These are phyloP conservation scores for Stenichneumon culpator DNA, from an alignment of 2,888 invertebrate species.

Conservation along the genomic window DNA sequence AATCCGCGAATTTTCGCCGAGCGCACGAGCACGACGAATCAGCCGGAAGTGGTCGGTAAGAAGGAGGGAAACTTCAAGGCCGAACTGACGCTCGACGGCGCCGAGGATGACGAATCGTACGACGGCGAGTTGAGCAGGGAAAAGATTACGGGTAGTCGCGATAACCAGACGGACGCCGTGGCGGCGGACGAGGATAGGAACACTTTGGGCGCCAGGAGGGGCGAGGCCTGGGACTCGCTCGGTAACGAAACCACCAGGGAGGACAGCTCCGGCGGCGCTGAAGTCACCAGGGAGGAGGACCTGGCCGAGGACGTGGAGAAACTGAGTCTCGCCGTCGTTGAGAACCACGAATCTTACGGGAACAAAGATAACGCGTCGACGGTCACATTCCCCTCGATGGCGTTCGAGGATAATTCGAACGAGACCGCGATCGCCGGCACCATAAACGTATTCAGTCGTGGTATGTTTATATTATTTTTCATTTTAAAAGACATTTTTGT, in stretches of 20 bases:
- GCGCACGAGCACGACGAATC: constrained; percentile 45
- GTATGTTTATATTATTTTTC: constrained; percentile 63
- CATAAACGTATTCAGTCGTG: constrained; percentile 79
- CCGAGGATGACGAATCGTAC: constrained; percentile 70
- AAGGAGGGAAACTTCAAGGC: constrained; percentile 48
- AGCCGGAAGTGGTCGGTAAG: constrained; percentile 58
- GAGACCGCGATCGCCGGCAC: constrained; percentile 82
- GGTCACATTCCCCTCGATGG: constrained; percentile 66
- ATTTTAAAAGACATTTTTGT: background rate
- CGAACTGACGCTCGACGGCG: constrained; percentile 63
- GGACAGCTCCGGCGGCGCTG: constrained; percentile 65
- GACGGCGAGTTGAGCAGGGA: constrained; percentile 68
- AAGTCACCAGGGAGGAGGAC: constrained; percentile 72
- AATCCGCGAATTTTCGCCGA: constrained; percentile 36
- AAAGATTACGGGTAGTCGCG: constrained; percentile 33
- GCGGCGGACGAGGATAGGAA: constrained; percentile 15
- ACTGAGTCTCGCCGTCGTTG: constrained; percentile 11
- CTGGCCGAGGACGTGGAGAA: constrained; percentile 60
- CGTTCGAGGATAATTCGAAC: constrained; percentile 82
- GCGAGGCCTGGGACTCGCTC: constrained; percentile 34
- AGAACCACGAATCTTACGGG: constrained; percentile 21
- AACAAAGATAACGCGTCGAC: constrained; percentile 41
- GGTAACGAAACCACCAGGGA: constrained; percentile 64
- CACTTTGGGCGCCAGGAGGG: constrained; percentile 41
- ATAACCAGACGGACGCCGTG: constrained; percentile 48